Conservation (phyloP, 1,140 invertebrate species). For the Chrysopa pallens region DNA sequence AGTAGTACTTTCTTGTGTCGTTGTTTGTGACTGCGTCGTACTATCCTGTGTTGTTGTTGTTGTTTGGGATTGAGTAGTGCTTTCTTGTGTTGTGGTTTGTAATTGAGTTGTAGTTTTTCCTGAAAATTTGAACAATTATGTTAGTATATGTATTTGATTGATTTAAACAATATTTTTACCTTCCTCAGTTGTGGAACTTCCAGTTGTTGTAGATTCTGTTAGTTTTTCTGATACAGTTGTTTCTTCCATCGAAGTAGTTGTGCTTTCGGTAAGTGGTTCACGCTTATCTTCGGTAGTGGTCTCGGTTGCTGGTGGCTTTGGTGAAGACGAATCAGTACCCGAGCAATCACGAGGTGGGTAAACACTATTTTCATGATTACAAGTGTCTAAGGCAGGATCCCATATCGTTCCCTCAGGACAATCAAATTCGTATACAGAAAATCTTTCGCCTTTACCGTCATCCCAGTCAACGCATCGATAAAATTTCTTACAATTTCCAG, state of each 20-base stretch:
- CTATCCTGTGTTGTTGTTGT: constrained; percentile 4
- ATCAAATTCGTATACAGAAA: constrained; percentile 42
- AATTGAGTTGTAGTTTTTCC: background rate
- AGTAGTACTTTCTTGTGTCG: constrained; percentile 7
- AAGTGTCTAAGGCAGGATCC: constrained; percentile 25
- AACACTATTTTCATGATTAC: constrained; percentile 26
- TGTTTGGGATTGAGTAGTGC: background rate
- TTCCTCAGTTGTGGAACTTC: background rate
- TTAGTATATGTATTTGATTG: background rate
- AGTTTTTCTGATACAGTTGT: constrained; percentile 1
- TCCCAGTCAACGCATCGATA: constrained; percentile 53
- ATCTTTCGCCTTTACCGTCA: constrained; percentile 23
- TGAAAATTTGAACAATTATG: background rate
- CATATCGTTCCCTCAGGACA: constrained; percentile 45
- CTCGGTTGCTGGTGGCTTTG: constrained; percentile 3
- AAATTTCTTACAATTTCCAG: constrained; percentile 53
- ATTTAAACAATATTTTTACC: background rate
- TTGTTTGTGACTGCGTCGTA: constrained; percentile 8
- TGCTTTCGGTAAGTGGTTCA: background rate
- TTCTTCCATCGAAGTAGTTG: constrained; percentile 4
- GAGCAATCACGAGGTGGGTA: constrained; percentile 5
- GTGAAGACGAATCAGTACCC: constrained; percentile 2
- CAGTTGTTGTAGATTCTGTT: background rate
- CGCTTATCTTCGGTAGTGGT: constrained; percentile 7
- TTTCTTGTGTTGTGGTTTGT: constrained; percentile 3